Evolutionary conservation across 2,113 vertebrate species (phyloP), one percentile per base, ranked within the genome.

Genomic region (Tautogolabrus adspersus): DNA sequence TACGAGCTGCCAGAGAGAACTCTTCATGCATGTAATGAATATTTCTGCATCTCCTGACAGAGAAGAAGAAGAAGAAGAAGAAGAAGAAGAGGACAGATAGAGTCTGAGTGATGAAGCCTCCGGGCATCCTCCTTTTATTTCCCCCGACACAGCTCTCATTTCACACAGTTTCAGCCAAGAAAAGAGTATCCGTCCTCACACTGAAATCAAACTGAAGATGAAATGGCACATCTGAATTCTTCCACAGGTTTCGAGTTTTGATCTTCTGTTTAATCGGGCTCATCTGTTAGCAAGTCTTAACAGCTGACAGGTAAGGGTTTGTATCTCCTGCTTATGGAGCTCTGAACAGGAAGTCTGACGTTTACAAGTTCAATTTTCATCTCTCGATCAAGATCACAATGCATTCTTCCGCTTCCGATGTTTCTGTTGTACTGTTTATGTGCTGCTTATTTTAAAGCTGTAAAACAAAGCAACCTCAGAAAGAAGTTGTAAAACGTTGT

Each of bases 1-100:
- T 93, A 77, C 8, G 7, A 21, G 77, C 81, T 85, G 82, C 79
- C 66, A 79, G 65, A 59, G 79, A 81, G 74, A 83, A 67, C 80
- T 87, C 78, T 72, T 85, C 80, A 81, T 83, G 84, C 81, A 82
- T 91, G 84, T 84, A 84, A 91, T 88, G 81, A 88, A 93, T 90
- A 90, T 75, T 88, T 79, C 80, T 82, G 83, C 61, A 72, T 84
- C 76, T 87, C 59, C 72, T 85, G 74, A 77, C 69, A 75, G 75
- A 37, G 55, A 37, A 38, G 65, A 77, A 38, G 76, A 55, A 30
- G 65, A 77, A 38, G 76, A 49, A 3, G 37, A 77, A 71, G 71
- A 62, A 38, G 76, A 55, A 30, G 65, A 77, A 30, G 76, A 77
- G 74, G 71, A 62, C 70, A 79, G 74, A 61, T 71, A 69, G 37